Evolutionary conservation across 2,113 vertebrate species (phyloP).

Genomic region (Nematolebias whitei): DNA sequence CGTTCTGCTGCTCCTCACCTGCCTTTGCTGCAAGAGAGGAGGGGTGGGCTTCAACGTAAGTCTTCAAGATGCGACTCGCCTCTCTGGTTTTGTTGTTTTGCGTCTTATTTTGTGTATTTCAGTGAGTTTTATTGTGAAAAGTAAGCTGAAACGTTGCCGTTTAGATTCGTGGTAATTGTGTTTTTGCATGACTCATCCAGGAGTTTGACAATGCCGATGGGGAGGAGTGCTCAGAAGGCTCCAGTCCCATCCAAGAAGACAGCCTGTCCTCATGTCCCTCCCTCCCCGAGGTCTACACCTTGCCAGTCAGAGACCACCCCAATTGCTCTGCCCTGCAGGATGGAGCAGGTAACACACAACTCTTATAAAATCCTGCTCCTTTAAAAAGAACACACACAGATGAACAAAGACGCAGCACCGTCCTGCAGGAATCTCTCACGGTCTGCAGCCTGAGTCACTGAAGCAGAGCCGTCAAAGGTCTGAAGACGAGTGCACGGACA

Average conservation of each 20-base stretch:
- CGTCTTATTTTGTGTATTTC: neutral
- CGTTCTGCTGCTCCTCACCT: conserved; percentile 91
- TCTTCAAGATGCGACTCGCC: conserved; percentile 67
- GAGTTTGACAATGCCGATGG: conserved; percentile 93
- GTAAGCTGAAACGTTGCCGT: neutral
- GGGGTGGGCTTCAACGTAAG: conserved; percentile 94
- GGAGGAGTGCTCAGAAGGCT: conserved; percentile 89
- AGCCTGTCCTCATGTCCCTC: conserved; percentile 90
- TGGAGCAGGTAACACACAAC: conserved; percentile 62
- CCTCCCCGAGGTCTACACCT: conserved; percentile 91
- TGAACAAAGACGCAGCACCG: conserved; percentile 11
- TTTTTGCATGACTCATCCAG: conserved; percentile 60
- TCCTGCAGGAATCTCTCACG: conserved; percentile 20
- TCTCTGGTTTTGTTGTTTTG: conserved; percentile 30
- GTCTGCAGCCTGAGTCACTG: conserved; percentile 35
- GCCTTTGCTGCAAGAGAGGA: conserved; percentile 91
- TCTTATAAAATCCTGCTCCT: neutral
- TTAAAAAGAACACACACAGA: neutral
- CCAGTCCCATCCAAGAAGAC: conserved; percentile 91
- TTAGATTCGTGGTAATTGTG: conserved; percentile 1
- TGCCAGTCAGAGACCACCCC: conserved; percentile 82
- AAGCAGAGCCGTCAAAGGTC: conserved; percentile 42
- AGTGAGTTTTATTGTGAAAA: too few species aligned
- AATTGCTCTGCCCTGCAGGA: conserved; percentile 72
- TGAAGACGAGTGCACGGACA: conserved; percentile 42